Base-by-base conservation (phyloP, 2,113 vertebrate genomes). In the Climacteris rufus region DNA sequence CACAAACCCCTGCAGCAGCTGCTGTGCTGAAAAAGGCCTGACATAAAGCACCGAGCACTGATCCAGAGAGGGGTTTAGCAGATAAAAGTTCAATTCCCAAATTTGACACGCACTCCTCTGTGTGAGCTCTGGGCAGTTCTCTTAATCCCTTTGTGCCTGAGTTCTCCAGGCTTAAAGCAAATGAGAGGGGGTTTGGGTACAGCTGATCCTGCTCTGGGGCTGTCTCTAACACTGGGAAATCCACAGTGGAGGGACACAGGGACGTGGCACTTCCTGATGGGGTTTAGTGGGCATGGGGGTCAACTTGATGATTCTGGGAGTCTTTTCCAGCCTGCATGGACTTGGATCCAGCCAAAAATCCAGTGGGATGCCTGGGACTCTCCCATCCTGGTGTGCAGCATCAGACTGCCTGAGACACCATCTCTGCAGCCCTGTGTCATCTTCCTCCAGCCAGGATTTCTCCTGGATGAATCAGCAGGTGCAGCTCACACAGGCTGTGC, bases 171-270 rank as follows among this genome's bases (percentile, higher is more conserved):
- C 18, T 87, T 63, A 66, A 52, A 83, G 65, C 10, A 4, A 3
- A 17, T 56, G 42, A 72, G 61, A 54, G 77, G 10, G 40, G 72
- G 8, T 71, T 87, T 44, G 16, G 84, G 77, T 35, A 2, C n/a
- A 45, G 81, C 84, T 87, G 84, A 15, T 75, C n/a, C 65, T 47
- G 69, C 52, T 0, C 13, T 19, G 33, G 50, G 50, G 59, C 45
- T 1, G 2, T 6, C 3, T 4, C 5, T 17, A 3, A 3, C 10
- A 1, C 25, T 2, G 71, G 31, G 59, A 44, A 22, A 65, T 23
- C 40, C 54, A 0, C n/a, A 0, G 0, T 11, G 6, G 19, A 44
- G 50, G 52, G 76, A 13, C 53, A 13, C 23, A 8, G 56, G 70
- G 12, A 69, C 0, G 5, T 22, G 70, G n/a, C 70, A 61, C 47